phyloP scores from a whole-genome alignment of 1,140 invertebrate genomes.

The Octopus bimaculoides region DNA sequence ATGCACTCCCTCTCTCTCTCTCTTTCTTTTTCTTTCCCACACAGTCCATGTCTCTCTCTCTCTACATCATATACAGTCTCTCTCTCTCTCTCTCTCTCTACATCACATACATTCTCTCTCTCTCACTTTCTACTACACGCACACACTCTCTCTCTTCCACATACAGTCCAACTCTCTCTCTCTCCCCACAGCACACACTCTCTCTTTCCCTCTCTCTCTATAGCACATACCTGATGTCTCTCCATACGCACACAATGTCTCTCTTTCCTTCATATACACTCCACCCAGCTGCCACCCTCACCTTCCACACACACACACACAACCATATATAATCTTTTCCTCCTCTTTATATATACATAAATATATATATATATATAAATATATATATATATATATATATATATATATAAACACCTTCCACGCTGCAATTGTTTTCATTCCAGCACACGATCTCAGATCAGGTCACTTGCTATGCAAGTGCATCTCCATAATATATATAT shows the following conservation, averaged over 20 bases:
- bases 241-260: not conserved
- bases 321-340: no score
- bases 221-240: not conserved
- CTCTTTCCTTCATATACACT: not conserved
- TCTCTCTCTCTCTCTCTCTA: conserved; percentile 11
- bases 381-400: no score
- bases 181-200: no score
- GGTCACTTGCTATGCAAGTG: no score
- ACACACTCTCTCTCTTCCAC: not conserved
- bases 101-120: conserved; percentile 8
- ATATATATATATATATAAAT: no score
- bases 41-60: not conserved
- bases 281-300: not conserved
- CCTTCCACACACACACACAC: no score
- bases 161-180: not conserved
- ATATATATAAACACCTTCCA: no score
- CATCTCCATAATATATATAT: no score
- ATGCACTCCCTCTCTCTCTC: conserved; percentile 14
- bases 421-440: no score
- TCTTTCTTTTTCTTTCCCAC: conserved; percentile 14
- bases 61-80: not conserved
- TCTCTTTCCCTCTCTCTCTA: not conserved
- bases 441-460: no score
- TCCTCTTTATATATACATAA: no score
- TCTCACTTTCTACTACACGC: not conserved